A percentile compares a stretch with the other conserved stretches of the same genome.
Evolutionary conservation across 1,140 invertebrate genomes (phyloP).

Genomic region (Drosophila subobscura): DNA sequence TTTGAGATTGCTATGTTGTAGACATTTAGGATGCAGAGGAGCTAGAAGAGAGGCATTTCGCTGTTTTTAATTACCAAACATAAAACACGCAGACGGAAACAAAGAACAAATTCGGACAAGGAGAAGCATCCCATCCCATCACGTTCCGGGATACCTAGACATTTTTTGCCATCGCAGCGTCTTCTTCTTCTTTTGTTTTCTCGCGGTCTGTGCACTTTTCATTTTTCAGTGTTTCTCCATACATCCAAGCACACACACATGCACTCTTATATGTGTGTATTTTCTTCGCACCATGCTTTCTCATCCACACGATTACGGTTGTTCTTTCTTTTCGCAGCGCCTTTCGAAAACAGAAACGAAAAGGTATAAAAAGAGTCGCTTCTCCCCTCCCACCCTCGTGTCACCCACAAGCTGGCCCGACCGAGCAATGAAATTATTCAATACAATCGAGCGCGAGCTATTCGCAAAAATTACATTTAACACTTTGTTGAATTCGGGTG

Average conservation of each 20-base stretch:
- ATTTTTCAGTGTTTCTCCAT: conserved; percentile 47
- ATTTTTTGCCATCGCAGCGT: conserved; percentile 27
- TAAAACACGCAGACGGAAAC: not conserved
- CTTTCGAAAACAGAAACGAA: conserved; percentile 61
- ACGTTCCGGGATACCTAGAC: not conserved
- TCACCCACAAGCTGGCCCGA: conserved; percentile 43
- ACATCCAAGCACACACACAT: conserved; percentile 5
- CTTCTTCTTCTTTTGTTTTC: conserved; percentile 26
- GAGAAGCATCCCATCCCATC: too few relatives aligned
- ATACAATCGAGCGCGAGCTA: conserved; percentile 63
- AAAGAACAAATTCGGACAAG: too few relatives aligned
- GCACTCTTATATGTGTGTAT: conserved; percentile 20
- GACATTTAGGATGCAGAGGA: too few relatives aligned
- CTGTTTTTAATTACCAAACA: too few relatives aligned
- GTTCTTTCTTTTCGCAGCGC: conserved; percentile 68
- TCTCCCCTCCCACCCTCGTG: conserved; percentile 15
- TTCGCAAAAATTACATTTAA: conserved; percentile 45
- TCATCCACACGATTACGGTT: conserved; percentile 67
- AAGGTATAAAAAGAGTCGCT: conserved; percentile 46
- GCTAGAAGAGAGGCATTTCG: too few relatives aligned
- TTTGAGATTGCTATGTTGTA: too few relatives aligned
- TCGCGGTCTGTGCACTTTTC: conserved; percentile 31
- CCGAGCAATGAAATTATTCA: conserved; percentile 67
- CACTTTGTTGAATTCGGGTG: conserved; percentile 10
- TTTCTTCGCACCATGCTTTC: conserved; percentile 36